Conservation (phyloP, 2,797 vertebrate genomes). For the Leuciscus waleckii region DNA sequence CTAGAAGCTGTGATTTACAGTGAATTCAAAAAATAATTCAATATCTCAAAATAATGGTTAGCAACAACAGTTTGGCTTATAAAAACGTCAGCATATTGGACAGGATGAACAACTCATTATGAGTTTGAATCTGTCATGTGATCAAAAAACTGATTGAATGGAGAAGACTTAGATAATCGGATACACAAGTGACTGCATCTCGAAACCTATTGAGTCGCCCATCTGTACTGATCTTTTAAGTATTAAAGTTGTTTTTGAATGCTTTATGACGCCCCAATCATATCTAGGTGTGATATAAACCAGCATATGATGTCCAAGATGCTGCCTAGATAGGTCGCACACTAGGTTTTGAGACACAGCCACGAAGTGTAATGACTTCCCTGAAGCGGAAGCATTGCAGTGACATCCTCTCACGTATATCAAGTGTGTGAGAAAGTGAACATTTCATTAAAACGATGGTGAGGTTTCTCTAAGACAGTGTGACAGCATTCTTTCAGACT, state of each 20-base stretch:
- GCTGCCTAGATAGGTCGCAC: neutral
- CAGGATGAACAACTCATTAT: neutral
- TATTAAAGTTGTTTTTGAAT: neutral
- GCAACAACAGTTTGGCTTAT: neutral
- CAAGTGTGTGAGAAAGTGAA: conserved; percentile 4
- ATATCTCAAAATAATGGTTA: neutral
- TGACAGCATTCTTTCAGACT: neutral
- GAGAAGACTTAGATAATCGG: neutral
- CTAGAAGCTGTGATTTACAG: too few species aligned
- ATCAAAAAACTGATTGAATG: neutral
- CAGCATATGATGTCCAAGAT: neutral
- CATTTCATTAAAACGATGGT: neutral
- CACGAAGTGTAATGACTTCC: neutral
- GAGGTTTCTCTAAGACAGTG: neutral
- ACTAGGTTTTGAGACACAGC: neutral
- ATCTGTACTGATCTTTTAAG: neutral
- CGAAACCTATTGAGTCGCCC: neutral
- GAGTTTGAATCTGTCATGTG: neutral
- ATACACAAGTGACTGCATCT: neutral
- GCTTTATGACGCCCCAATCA: neutral
- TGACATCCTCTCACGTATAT: neutral
- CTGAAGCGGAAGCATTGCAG: neutral
- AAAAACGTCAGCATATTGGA: neutral
- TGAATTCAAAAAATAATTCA: too few species aligned
- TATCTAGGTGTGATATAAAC: neutral